phyloP scores from a whole-genome alignment of 2,113 vertebrate genomes.

The Aviceda subcristata region DNA sequence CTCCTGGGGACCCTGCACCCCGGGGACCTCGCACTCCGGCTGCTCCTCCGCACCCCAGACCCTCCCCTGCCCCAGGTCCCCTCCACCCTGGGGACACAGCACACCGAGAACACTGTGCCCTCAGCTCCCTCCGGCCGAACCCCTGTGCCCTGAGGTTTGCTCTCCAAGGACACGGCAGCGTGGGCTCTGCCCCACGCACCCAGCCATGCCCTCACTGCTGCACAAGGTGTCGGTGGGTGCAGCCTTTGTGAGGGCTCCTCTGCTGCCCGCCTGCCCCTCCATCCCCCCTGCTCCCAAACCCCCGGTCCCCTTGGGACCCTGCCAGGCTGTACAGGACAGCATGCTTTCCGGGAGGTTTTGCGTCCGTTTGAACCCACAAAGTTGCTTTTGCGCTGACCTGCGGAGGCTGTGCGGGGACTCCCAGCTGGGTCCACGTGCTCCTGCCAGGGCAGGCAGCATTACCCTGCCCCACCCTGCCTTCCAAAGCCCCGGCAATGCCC shows the following conservation, averaged over 20 bases:
- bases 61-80: neutral
- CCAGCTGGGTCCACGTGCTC: neutral
- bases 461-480: no score
- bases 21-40: neutral
- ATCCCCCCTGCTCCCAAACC: fast-evolving
- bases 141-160: neutral
- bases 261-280: neutral
- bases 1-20: neutral
- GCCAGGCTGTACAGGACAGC: fast-evolving
- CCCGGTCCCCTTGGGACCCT: fast-evolving
- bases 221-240: fast-evolving
- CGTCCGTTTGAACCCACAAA: neutral
- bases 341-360: neutral
- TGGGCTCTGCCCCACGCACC: neutral
- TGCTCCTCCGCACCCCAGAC: neutral
- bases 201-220: neutral
- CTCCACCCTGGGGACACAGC: neutral
- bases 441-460: neutral
- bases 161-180: fast-evolving
- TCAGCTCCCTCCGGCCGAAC: neutral
- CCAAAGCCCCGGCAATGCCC: fast-evolving
- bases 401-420: fast-evolving
- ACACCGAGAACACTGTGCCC: fast-evolving
- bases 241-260: neutral
- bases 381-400: neutral